These are phyloP conservation scores for Ispidina lecontei DNA, from an alignment of 2,797 vertebrate species.

Conservation along the genomic window DNA sequence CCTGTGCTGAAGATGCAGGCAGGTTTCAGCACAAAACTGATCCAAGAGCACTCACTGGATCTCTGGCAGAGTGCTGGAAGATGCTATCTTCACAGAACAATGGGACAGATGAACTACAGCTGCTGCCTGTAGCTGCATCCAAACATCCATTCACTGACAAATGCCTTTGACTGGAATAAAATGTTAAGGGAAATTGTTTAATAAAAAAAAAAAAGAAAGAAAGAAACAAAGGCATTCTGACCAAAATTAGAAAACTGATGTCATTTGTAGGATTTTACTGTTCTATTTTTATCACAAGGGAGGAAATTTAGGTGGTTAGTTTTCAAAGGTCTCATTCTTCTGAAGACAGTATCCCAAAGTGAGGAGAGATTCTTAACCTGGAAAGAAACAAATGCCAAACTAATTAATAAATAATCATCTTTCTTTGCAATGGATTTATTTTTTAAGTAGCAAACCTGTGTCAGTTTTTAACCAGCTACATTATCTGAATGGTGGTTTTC, in stretches of 20 bases:
- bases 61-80: not conserved
- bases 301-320: not conserved
- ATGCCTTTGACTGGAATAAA: slow-evolving; percentile 46
- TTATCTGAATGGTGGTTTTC: not conserved
- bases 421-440: not conserved
- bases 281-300: not conserved
- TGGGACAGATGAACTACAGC: slow-evolving; percentile 46
- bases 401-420: not conserved
- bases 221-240: not conserved
- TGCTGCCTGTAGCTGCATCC: slow-evolving; percentile 22
- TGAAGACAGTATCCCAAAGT: not conserved
- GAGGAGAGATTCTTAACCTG: not conserved
- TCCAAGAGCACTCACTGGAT: not conserved
- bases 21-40: not conserved
- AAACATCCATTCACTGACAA: slow-evolving; percentile 28
- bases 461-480: not conserved
- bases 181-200: not conserved
- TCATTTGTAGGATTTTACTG: not conserved
- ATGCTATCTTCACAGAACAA: slow-evolving; percentile 41
- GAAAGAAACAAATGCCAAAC: not conserved
- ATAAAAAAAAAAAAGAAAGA: not conserved
- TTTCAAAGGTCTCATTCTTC: not conserved
- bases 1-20: not conserved
- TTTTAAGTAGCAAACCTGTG: not conserved
- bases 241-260: not conserved